phyloP scores from a whole-genome alignment of 2,113 vertebrate species.

The Morone saxatilis region DNA sequence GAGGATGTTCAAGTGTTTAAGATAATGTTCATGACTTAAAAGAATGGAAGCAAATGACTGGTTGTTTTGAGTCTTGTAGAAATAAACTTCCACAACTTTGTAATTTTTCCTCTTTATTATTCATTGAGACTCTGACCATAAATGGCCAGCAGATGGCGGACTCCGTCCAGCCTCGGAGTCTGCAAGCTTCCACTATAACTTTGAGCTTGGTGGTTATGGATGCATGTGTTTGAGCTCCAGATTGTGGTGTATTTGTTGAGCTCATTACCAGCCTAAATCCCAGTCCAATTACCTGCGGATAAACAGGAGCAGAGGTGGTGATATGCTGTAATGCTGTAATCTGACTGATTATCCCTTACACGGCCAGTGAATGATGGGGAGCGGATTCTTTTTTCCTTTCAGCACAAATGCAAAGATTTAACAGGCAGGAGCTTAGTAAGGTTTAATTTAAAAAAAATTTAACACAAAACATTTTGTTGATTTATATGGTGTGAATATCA shows the following conservation, averaged over 20 bases:
- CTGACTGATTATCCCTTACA: slow-evolving; percentile 32
- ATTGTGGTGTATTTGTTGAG: slow-evolving; percentile 53
- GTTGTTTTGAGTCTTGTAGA: too few species aligned
- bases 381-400: neutral
- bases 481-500: neutral
- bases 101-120: too few species aligned
- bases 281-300: slow-evolving; percentile 55
- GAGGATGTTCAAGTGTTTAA: too few species aligned
- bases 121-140: neutral
- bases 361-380: neutral
- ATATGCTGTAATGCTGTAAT: slow-evolving; percentile 43
- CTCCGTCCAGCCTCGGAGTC: slow-evolving; percentile 23
- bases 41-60: too few species aligned
- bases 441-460: neutral
- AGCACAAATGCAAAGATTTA: slow-evolving; percentile 1
- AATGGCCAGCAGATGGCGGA: slow-evolving; percentile 60
- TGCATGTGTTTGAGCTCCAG: slow-evolving; percentile 33
- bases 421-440: neutral
- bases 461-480: neutral
- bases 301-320: slow-evolving; percentile 59
- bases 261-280: slow-evolving; percentile 53
- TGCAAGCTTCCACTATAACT: neutral
- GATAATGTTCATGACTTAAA: too few species aligned
- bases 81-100: too few species aligned
- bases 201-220: neutral